Percentiles rank a stretch among this genome's conserved stretches.
These are phyloP conservation scores for Setophaga petechia DNA, from an alignment of 2,113 vertebrate species.

Conservation along the genomic window DNA sequence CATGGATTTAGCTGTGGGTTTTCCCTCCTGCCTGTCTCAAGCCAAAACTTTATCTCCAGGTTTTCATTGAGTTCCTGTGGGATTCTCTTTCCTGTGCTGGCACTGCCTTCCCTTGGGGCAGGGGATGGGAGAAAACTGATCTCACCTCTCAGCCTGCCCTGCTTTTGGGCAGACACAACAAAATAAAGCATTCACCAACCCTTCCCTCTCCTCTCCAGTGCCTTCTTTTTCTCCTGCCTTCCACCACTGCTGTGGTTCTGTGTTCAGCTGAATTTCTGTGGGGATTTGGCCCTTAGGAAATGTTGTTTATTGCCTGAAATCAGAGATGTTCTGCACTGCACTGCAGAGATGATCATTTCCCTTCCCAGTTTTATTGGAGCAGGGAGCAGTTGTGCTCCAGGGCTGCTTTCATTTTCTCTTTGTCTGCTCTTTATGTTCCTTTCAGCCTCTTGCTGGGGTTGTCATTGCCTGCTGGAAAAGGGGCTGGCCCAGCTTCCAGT, in stretches of 20 bases:
- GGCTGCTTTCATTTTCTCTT: neutral
- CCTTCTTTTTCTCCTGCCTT: neutral
- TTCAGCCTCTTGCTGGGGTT: neutral
- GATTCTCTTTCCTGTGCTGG: neutral
- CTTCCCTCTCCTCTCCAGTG: neutral
- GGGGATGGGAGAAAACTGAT: neutral
- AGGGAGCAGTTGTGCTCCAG: neutral
- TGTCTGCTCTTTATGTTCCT: neutral
- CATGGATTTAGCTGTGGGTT: neutral
- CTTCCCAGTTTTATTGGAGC: neutral
- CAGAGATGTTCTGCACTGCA: neutral
- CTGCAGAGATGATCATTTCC: neutral
- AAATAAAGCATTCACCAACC: neutral
- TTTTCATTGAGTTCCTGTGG: neutral
- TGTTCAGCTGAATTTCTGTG: neutral
- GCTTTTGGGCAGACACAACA: neutral
- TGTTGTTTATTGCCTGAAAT: neutral
- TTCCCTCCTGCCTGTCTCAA: neutral
- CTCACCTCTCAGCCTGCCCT: neutral
- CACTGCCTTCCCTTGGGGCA: neutral
- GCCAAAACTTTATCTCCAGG: rapidly evolving
- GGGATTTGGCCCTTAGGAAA: neutral
- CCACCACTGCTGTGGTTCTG: rapidly evolving
- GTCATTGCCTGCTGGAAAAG: neutral
- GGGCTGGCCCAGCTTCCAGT: neutral